Percentiles rank a stretch among this genome's conserved stretches.
phyloP scores from a whole-genome alignment of 2,888 invertebrate genomes.

The Agapostemon virescens region DNA sequence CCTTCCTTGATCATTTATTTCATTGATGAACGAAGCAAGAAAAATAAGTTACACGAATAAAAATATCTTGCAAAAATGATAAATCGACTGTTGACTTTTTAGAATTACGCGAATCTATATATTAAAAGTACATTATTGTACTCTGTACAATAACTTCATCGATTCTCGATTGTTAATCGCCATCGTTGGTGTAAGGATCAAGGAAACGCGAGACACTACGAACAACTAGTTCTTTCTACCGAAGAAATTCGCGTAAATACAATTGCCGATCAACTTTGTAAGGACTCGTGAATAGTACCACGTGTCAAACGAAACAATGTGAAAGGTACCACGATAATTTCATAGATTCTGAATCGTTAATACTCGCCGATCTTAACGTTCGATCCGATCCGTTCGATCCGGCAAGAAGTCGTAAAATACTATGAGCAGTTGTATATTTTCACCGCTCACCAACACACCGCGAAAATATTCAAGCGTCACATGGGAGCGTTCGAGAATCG shows the following conservation, averaged over 20 bases:
- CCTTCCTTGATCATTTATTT: background rate
- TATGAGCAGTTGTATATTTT: background rate
- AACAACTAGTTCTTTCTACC: background rate
- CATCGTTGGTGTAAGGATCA: background rate
- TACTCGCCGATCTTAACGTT: too few relatives aligned
- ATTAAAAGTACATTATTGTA: too few relatives aligned
- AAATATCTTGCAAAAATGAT: background rate
- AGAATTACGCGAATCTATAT: background rate
- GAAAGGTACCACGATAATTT: background rate
- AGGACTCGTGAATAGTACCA: background rate
- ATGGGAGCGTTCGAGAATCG: background rate
- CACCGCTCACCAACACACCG: background rate
- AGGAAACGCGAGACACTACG: background rate
- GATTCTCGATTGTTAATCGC: background rate
- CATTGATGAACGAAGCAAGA: background rate
- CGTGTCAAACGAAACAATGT: background rate
- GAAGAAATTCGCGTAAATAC: background rate
- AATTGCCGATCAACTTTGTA: background rate
- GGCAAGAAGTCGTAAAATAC: background rate
- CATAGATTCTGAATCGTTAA: background rate
- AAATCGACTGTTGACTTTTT: background rate
- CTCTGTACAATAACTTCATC: background rate
- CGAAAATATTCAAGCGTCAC: conserved; percentile 27
- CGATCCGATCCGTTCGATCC: too few relatives aligned
- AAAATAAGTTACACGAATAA: background rate